Conservation (phyloP, 2,113 vertebrate species). For the Hyperopisus bebe region DNA sequence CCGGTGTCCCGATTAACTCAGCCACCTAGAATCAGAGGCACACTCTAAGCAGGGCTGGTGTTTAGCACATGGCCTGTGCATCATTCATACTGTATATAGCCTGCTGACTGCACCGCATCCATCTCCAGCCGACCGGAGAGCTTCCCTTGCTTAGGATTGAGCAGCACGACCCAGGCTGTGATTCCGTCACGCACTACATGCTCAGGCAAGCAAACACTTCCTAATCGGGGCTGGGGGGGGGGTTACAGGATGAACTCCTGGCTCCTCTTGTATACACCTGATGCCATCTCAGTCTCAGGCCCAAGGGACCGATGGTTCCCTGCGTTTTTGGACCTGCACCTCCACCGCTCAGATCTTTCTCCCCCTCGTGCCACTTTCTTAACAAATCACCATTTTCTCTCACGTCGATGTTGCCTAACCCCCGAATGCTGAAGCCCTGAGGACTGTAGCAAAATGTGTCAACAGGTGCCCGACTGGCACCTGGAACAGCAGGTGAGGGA, state of each 20-base stretch:
- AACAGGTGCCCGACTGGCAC: neutral
- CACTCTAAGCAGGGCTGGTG: neutral
- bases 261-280: neutral
- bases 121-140: neutral
- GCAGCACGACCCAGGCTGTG: slow-evolving; percentile 12
- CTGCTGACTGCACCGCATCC: neutral
- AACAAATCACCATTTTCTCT: neutral
- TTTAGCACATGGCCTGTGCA: neutral
- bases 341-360: neutral
- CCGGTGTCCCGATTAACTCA: neutral
- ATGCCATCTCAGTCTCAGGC: neutral
- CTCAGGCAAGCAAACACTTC: neutral
- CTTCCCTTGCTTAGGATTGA: neutral
- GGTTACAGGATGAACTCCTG: neutral
- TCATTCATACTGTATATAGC: neutral
- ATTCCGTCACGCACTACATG: slow-evolving; percentile 18
- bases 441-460: neutral
- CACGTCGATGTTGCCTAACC: neutral
- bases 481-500: neutral
- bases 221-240: neutral
- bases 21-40: neutral
- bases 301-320: neutral
- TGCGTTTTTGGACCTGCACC: neutral
- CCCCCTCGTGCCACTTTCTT: neutral
- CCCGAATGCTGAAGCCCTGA: neutral